Evolutionary conservation across 2,888 invertebrate genomes (phyloP), one percentile per base, ranked within the genome.

Genomic region (Cheilosia impressa): DNA sequence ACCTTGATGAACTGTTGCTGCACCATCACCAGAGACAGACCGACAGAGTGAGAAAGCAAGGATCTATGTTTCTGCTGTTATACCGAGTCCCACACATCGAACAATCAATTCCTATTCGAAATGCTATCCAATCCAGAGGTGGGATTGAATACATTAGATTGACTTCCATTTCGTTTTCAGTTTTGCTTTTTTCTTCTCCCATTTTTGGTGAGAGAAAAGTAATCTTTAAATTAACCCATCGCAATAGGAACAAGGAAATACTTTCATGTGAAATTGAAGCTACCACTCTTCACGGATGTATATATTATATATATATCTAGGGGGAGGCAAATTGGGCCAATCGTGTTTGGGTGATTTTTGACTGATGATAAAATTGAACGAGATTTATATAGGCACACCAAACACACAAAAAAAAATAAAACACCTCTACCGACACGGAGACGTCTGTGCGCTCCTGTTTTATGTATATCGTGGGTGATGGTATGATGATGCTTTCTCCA

Each of bases 271-370:
- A 84, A 65, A 73, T 78, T 68, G 60, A 78, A 72, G 83, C 57
- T 52, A 47, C 77, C 31, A 66, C 22, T 24, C 45, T 52, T 52
- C 47, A 41, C 38, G 19, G 17, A 13, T 31, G 6, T 24, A 24
- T 52, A 22, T 52, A n/a, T n/a, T 24, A 24, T 52, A 6, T 27
- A 1, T 24, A 24, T 52, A 24, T 43, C 5, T 34, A 58, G 27
- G 50, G 50, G 38, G 57, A 31, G 57, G 57, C 47, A 65, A 85
- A 81, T 68, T 81, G 62, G 85, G 85, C 72, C 80, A 85, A 72
- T 85, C 85, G 85, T 85, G 85, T 76, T 76, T 43, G 62, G 55
- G 68, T 76, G 85, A 85, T 85, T 76, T 80, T 85, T 85, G 81
- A 81, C 31, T 62, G 72, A 85, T 85, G 85, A 85, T 85, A 85